A percentile compares a stretch with the other conserved stretches of the same genome.
Conservation (phyloP, 1,140 invertebrate genomes). For the Caerostris extrusa region DNA sequence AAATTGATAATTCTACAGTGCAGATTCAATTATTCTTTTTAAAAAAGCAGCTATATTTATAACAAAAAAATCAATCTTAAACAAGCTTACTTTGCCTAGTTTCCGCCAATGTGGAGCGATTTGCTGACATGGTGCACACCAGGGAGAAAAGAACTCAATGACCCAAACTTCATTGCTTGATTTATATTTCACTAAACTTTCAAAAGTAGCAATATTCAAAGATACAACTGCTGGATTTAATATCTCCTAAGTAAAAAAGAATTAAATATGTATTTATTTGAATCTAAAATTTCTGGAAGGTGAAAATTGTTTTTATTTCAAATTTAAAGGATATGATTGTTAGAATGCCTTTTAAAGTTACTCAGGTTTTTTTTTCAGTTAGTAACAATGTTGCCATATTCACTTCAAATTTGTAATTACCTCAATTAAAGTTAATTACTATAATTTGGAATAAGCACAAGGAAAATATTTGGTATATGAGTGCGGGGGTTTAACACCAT, state of each 20-base stretch:
- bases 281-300: not conserved
- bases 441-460: too few species aligned
- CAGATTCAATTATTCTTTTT: not conserved
- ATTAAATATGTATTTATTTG: not conserved
- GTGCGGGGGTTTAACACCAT: too few species aligned
- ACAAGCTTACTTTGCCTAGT: slow-evolving; percentile 83
- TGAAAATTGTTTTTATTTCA: not conserved
- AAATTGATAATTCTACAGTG: not conserved
- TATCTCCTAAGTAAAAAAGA: slow-evolving; percentile 81
- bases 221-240: slow-evolving; percentile 84
- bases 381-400: too few species aligned
- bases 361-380: too few species aligned
- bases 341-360: too few species aligned
- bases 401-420: too few species aligned
- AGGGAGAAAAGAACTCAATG: slow-evolving; percentile 87
- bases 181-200: slow-evolving; percentile 83
- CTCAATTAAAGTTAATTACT: too few species aligned
- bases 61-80: not conserved
- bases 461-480: too few species aligned
- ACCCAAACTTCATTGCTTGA: slow-evolving; percentile 84
- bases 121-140: slow-evolving; percentile 87
- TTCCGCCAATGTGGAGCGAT: slow-evolving; percentile 85
- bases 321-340: too few species aligned
- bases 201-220: slow-evolving; percentile 84
- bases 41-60: not conserved